Evolutionary conservation across 2,113 vertebrate species (phyloP).

Genomic region (Emydocephalus ijimae): DNA sequence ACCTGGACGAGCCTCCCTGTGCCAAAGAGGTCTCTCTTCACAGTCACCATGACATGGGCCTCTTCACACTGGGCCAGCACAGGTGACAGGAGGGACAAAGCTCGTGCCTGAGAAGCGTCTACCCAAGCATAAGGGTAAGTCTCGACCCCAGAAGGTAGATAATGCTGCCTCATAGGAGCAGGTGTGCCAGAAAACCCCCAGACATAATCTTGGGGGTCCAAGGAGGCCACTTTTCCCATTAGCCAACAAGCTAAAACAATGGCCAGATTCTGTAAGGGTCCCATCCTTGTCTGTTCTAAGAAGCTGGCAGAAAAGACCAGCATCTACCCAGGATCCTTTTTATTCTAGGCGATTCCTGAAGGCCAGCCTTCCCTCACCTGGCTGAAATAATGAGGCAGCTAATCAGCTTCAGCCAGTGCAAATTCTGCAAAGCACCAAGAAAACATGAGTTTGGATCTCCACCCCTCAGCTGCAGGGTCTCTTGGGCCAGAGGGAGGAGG

Average conservation of each 20-base stretch:
- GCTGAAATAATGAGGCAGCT: background rate
- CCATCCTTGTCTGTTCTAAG: constrained; percentile 20
- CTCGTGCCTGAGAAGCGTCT: constrained; percentile 1
- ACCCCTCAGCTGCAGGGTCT: background rate
- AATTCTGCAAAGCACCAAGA: background rate
- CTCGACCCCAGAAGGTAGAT: background rate
- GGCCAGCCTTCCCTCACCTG: background rate
- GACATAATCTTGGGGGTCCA: background rate
- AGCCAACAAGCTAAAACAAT: constrained; percentile 19
- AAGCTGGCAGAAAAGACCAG: rapidly evolving
- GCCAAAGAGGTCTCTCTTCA: constrained; percentile 44
- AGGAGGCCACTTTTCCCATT: background rate
- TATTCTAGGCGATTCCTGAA: background rate
- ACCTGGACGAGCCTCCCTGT: constrained; percentile 33
- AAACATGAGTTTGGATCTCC: too few species aligned
- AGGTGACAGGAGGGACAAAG: background rate
- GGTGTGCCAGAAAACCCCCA: rapidly evolving
- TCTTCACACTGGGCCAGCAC: constrained; percentile 37
- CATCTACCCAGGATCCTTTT: background rate
- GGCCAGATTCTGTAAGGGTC: background rate
- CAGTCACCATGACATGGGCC: constrained; percentile 38
- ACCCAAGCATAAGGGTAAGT: constrained; percentile 8
- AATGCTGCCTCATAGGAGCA: background rate
- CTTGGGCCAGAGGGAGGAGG: background rate
- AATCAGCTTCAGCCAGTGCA: background rate